Conservation (phyloP, 2,888 invertebrate genomes). For the Priocnemis perturbator region DNA sequence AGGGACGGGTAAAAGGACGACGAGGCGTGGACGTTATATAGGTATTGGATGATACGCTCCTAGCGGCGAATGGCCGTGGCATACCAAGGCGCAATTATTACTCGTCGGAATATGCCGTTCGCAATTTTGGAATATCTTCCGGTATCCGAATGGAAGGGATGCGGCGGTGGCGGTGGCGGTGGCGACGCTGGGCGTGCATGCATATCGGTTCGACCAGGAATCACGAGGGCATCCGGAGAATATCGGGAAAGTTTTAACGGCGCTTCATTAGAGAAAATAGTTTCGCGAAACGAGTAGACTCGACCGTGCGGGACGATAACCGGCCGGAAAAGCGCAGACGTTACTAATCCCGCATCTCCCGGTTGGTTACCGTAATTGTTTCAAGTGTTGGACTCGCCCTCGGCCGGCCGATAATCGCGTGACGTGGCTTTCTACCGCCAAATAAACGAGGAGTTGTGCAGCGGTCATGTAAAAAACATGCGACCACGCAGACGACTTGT, state of each 20-base stretch:
- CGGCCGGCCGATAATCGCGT: no score
- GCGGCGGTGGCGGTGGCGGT: conserved; percentile 10
- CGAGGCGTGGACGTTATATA: conserved; percentile 4
- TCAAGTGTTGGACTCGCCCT: no score
- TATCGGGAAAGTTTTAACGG: conserved; percentile 68
- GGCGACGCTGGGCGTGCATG: conserved; percentile 4
- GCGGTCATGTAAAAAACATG: no score
- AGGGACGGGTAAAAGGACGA: conserved; percentile 9
- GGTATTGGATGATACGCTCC: conserved; percentile 1
- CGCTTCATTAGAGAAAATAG: conserved; percentile 67
- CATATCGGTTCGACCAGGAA: conserved; percentile 40
- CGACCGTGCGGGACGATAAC: conserved; percentile 14
- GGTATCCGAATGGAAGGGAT: conserved; percentile 34
- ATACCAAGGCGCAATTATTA: conserved; percentile 66
- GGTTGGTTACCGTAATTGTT: no score
- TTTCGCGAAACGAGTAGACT: conserved; percentile 37
- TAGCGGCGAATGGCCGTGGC: conserved; percentile 34
- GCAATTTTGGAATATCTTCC: conserved; percentile 63
- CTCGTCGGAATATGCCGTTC: conserved; percentile 46
- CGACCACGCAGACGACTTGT: no score
- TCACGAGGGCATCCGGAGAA: conserved; percentile 48
- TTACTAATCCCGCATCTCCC: no score
- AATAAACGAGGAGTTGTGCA: no score
- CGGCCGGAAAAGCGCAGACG: not conserved
- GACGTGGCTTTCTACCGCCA: no score